phyloP scores from a whole-genome alignment of 2,113 vertebrate species.

The Cercopithecus mona region DNA sequence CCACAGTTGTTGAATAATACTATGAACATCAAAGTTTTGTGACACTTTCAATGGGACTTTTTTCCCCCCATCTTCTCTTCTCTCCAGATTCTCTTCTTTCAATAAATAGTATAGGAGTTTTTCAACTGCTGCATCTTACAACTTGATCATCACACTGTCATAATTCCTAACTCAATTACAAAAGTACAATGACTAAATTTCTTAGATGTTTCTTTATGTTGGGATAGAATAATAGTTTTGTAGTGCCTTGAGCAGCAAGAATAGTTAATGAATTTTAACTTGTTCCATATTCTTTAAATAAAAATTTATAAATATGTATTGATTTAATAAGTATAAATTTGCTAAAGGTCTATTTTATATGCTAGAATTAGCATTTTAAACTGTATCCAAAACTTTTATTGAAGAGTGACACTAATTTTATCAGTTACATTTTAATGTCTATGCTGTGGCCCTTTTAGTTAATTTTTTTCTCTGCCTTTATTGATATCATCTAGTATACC shows the following conservation, averaged over 20 bases:
- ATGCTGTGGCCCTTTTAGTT: not conserved
- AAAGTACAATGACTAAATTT: not conserved
- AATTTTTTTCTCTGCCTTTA: not conserved
- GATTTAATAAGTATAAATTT: not conserved
- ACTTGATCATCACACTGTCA: not conserved
- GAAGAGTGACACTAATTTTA: not conserved
- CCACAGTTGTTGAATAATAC: not conserved
- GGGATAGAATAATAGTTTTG: not conserved
- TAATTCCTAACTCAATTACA: not conserved
- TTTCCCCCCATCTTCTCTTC: not conserved
- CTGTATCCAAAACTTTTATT: not conserved
- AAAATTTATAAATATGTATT: not conserved
- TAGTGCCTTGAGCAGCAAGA: not conserved
- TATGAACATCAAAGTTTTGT: not conserved
- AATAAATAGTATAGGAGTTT: not conserved
- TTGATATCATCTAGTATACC: not conserved
- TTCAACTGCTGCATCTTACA: not conserved
- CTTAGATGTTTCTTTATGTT: not conserved
- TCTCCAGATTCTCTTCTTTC: not conserved
- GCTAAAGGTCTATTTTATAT: not conserved
- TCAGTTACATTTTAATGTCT: not conserved
- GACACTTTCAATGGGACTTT: not conserved
- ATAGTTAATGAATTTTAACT: not conserved
- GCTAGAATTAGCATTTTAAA: not conserved
- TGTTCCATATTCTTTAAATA: not conserved